Evolutionary conservation across 2,888 invertebrate genomes (phyloP), one percentile per base, ranked within the genome.

Genomic region (Dorcus parallelipipedus): DNA sequence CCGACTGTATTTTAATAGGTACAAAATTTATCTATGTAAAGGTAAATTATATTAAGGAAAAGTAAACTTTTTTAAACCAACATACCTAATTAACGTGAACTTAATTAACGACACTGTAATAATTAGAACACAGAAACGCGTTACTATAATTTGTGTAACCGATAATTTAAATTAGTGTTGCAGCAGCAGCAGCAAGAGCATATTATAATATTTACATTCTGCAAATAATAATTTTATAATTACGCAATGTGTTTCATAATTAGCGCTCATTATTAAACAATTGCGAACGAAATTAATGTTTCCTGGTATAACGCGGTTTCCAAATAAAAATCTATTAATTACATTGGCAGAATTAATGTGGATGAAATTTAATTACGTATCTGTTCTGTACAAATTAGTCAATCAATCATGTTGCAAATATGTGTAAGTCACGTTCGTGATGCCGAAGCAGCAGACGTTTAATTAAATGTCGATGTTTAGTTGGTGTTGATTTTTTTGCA

Each of bases 141-240:
- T 33, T 33, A 33, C 26, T 7, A 33, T 33, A 33, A 33, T 33
- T 33, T 33, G 26, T 33, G 26, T 33, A 7, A 33, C 26, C 26
- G 26, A 33, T 33, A 33, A 33, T 33, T 33, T 33, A 33, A 33
- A 33, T 33, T 33, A 33, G 26, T 33, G 7, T 33, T 33, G 26
- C 26, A 33, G 26, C 26, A 33, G 26, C 26, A 33, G 26, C 26
- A 33, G 20, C 45, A 45, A 23, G 3, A 17, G 20, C 14, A 9
- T n/a, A 45, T 20, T 23, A 23, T 45, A 45, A 45, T 45, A 45
- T 45, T 17, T 45, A 45, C 17, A 45, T 45, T 45, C 23, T 20
- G 23, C 45, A 45, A 17, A 45, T 45, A 45, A 45, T 45, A 45
- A 45, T 45, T 45, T 20, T 45, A 45, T 45, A 45, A 45, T 45